Conservation (phyloP, 2,113 vertebrate species). For the Pontoporia blainvillei region DNA sequence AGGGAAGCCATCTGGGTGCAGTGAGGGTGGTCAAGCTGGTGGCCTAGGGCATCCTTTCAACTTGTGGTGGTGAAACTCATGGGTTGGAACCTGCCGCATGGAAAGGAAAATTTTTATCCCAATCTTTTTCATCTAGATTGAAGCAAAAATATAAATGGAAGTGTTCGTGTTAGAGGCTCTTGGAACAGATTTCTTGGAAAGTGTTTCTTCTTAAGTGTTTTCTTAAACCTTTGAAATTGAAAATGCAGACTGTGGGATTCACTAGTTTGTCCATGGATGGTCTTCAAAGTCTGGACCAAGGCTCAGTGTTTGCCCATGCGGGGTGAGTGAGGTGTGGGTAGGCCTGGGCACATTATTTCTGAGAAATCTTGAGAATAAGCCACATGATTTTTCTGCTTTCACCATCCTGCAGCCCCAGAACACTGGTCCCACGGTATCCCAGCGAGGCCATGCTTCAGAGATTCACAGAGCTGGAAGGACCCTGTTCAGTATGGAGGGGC, state of each 20-base stretch:
- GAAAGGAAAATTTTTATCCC: conserved; percentile 63
- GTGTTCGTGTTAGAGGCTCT: conserved; percentile 60
- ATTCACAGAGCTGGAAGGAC: neutral
- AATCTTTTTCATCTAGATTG: conserved; percentile 43
- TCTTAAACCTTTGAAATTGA: conserved; percentile 23
- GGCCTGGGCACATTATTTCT: neutral
- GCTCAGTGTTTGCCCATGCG: neutral
- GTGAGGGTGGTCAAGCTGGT: conserved; percentile 22
- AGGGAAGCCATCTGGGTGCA: neutral
- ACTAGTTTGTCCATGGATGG: neutral
- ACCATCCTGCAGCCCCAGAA: neutral
- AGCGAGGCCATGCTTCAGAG: accelerated
- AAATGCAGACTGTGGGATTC: neutral
- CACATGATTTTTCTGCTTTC: neutral
- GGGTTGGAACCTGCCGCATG: conserved; percentile 66
- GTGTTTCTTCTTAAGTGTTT: neutral
- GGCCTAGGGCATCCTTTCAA: conserved; percentile 44
- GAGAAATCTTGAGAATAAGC: neutral
- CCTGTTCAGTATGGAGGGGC: accelerated
- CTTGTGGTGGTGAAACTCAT: conserved; percentile 62
- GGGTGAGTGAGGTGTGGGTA: neutral
- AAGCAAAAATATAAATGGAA: conserved; percentile 59
- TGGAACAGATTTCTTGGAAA: conserved; percentile 35
- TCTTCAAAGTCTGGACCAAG: neutral
- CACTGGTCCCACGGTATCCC: neutral